Conservation (phyloP, 2,888 invertebrate species). For the Tachina fera region DNA sequence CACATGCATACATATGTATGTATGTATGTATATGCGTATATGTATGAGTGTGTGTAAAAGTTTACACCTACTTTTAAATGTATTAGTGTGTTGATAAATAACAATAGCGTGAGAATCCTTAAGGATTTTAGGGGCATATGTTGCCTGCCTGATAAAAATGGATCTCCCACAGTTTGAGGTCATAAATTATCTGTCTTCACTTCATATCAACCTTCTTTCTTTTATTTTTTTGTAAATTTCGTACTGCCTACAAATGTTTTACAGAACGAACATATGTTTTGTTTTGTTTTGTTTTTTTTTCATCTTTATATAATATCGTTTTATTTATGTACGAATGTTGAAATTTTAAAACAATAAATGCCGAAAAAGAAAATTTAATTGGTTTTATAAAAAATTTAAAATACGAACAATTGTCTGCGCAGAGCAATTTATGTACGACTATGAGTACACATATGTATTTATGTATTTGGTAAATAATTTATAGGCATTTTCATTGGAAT, state of each 20-base stretch:
- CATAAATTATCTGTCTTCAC: slow-evolving; percentile 66
- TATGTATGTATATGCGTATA: neutral
- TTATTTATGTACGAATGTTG: slow-evolving; percentile 33
- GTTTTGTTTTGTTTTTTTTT: no score
- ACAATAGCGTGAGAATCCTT: slow-evolving; percentile 66
- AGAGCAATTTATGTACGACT: neutral
- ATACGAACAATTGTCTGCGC: neutral
- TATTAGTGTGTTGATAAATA: slow-evolving; percentile 10
- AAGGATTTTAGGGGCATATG: slow-evolving; percentile 60
- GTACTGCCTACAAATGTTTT: slow-evolving; percentile 56
- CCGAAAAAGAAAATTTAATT: slow-evolving; percentile 51
- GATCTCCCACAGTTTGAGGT: slow-evolving; percentile 62
- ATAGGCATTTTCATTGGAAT: slow-evolving; percentile 14
- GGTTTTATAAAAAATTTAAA: slow-evolving; percentile 47
- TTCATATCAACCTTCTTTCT: slow-evolving; percentile 49
- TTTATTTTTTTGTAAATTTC: neutral
- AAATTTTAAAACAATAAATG: slow-evolving; percentile 25
- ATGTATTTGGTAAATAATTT: slow-evolving; percentile 10
- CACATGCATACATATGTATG: neutral
- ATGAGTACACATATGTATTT: no score
- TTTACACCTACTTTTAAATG: slow-evolving; percentile 58
- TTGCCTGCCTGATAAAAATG: slow-evolving; percentile 43
- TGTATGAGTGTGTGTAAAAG: slow-evolving; percentile 24
- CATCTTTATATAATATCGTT: slow-evolving; percentile 23
- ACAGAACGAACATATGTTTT: slow-evolving; percentile 52